Percentiles rank a stretch among this genome's conserved stretches.
Evolutionary conservation across 2,888 invertebrate species (phyloP).

Genomic region (Torymus aiolomorphi): DNA sequence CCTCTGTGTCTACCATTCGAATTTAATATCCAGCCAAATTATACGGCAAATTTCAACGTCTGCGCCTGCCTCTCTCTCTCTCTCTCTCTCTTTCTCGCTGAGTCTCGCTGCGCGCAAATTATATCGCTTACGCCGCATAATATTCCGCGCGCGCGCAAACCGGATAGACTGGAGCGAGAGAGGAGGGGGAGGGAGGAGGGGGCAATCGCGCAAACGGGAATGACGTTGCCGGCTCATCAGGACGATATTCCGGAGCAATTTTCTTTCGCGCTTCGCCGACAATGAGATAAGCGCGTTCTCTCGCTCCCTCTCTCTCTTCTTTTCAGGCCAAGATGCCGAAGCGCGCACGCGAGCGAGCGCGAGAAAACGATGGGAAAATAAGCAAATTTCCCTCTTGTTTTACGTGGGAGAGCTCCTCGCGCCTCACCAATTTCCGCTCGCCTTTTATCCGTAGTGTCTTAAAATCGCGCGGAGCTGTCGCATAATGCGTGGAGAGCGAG

Average conservation of each 20-base stretch:
- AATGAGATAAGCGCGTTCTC: slow-evolving; percentile 67
- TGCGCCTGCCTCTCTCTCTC: no score
- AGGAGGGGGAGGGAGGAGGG: slow-evolving; percentile 72
- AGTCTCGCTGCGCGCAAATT: slow-evolving; percentile 15
- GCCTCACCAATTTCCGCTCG: slow-evolving; percentile 32
- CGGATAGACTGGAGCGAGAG: slow-evolving; percentile 55
- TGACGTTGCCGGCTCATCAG: slow-evolving; percentile 68
- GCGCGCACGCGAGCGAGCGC: slow-evolving; percentile 34
- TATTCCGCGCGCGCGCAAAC: slow-evolving; percentile 12
- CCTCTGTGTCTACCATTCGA: background rate
- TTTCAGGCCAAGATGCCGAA: slow-evolving; percentile 72
- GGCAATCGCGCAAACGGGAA: slow-evolving; percentile 54
- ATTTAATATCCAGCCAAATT: slow-evolving; percentile 47
- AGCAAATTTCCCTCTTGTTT: slow-evolving; percentile 71
- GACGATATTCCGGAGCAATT: slow-evolving; percentile 74
- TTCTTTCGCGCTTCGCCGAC: slow-evolving; percentile 68
- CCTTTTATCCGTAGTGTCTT: background rate
- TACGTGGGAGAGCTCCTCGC: slow-evolving; percentile 2
- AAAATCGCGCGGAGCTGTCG: background rate
- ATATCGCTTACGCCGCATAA: slow-evolving; percentile 30
- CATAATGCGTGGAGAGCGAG: background rate
- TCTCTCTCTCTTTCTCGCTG: background rate
- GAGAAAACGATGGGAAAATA: slow-evolving; percentile 73
- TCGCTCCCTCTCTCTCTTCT: slow-evolving; percentile 55
- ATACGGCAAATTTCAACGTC: slow-evolving; percentile 40